Conservation (phyloP, 2,888 invertebrate species). For the Andrena camellia region DNA sequence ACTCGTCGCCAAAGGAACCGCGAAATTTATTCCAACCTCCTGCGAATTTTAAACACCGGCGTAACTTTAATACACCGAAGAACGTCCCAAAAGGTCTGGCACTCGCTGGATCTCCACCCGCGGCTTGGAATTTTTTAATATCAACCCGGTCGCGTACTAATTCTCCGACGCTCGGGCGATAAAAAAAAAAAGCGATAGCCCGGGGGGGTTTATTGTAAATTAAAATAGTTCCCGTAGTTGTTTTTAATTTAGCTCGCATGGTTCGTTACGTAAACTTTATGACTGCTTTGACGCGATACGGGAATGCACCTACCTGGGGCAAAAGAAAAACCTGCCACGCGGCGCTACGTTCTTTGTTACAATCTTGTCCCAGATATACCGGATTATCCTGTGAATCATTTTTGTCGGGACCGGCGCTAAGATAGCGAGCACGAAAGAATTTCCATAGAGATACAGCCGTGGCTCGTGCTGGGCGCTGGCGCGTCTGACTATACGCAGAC, state of each 20-base stretch:
- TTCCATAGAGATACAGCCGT: too few species aligned
- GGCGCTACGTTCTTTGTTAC: background rate
- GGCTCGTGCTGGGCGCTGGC: too few species aligned
- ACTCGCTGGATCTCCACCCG: background rate
- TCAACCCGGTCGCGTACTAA: background rate
- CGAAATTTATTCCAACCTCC: constrained; percentile 2
- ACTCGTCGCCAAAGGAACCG: constrained; percentile 15
- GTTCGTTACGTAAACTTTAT: background rate
- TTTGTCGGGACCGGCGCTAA: background rate
- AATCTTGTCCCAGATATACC: background rate
- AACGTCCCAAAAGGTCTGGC: background rate
- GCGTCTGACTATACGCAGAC: too few species aligned
- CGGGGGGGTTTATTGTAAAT: constrained; percentile 7
- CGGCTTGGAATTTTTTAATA: constrained; percentile 9
- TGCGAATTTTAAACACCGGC: background rate
- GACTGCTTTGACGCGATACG: constrained; percentile 2
- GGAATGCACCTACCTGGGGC: too few species aligned
- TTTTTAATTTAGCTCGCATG: background rate
- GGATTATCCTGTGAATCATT: background rate
- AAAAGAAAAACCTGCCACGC: background rate
- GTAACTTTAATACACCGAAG: background rate
- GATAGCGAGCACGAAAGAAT: constrained; percentile 1
- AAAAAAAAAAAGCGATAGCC: background rate
- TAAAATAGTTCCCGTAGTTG: constrained; percentile 9
- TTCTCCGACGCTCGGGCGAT: background rate